Base-by-base conservation (phyloP, 2,113 vertebrate species). In the Gymnobelideus leadbeateri region DNA sequence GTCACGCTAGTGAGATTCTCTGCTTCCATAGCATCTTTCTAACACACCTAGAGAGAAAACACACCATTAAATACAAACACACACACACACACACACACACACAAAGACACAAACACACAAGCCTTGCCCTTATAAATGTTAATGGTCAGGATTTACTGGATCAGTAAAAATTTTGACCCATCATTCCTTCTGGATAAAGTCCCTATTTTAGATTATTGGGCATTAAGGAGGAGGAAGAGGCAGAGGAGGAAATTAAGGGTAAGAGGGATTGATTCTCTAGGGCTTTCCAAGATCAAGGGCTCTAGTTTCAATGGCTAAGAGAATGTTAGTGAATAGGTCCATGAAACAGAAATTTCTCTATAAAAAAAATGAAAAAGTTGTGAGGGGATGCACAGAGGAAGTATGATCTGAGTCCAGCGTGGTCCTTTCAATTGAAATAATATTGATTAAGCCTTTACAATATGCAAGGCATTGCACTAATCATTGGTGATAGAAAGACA, bases 1-100 rank as follows among this genome's bases (percentile, higher is more conserved):
- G 95, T 96, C 25, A 97, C 94, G 49, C 61, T 21, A 0, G 94
- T 96, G 43, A 93, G 24, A 57, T 98, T 98, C 49, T 2, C 1
- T 8, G 68, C 52, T 0, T 96, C 95, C 96, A 97, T 97, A 43
- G 49, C 61, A n/a, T 77, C 61, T 68, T 68, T 68, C 61, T 77
- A 77, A 77, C 37, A n/a, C 37, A 77, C 61, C 61, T 77, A 77
- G 14, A n/a, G 61, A 77, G 61, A 77, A 77, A 77, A 77, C 61
- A 77, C 14, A 77, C 5, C 37, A 77, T 77, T 77, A n/a, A 77
- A n/a, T 19, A n/a, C 3, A 4, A 2, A 51, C 51, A 51, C 11
- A 51, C 2, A 49, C 4, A 49, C 47, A 49, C 47, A 49, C 47
- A n/a, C n/a, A n/a, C n/a, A n/a, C n/a, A n/a, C 51, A 51, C 51